A percentile compares a stretch with the other conserved stretches of the same genome.
These are phyloP conservation scores for Popillia japonica DNA, from an alignment of 1,140 invertebrate genomes.

Conservation along the genomic window DNA sequence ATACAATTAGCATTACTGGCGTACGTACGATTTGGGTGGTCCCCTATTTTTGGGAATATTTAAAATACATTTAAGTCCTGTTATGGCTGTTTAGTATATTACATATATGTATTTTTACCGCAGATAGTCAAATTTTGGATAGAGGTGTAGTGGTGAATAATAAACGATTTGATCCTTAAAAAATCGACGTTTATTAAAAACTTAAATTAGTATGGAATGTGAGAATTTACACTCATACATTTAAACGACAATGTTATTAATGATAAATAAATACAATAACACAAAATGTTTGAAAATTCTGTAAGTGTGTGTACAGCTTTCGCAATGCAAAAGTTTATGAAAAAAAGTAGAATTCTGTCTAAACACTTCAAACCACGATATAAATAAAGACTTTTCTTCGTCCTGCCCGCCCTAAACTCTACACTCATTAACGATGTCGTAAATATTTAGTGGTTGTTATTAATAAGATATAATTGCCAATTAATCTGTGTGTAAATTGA, in stretches of 20 bases:
- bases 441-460: not conserved
- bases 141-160: conserved; percentile 11
- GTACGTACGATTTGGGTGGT: not conserved
- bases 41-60: conserved; percentile 28
- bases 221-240: conserved; percentile 34
- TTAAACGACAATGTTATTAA: conserved; percentile 15
- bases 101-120: not conserved
- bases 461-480: not conserved
- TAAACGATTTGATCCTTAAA: conserved; percentile 1
- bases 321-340: conserved; percentile 3
- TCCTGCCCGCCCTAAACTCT: not conserved
- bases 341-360: conserved; percentile 23
- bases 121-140: not conserved
- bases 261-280: conserved; percentile 21
- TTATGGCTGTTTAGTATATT: not conserved
- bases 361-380: not conserved
- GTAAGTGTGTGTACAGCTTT: conserved; percentile 26
- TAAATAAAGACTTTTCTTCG: conserved; percentile 12
- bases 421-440: not conserved
- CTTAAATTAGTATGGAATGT: conserved; percentile 35
- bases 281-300: conserved; percentile 16
- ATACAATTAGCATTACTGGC: not conserved
- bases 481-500: not conserved
- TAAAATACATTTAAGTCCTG: not conserved
- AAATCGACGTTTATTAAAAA: conserved; percentile 29